Conservation (phyloP, 2,888 invertebrate species). For the Diachrysia chrysitis region DNA sequence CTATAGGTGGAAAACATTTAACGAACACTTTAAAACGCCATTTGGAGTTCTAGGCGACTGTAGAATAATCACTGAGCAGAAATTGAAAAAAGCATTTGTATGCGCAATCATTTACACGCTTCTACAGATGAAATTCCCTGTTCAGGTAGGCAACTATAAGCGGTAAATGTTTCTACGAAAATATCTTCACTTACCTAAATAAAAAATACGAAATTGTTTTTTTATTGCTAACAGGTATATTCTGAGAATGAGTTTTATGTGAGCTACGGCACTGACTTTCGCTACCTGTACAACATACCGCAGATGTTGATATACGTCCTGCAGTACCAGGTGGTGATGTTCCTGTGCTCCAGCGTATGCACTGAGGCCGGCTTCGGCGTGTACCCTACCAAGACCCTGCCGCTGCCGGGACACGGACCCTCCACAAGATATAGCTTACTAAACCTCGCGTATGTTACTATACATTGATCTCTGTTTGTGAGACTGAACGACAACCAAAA, state of each 20-base stretch:
- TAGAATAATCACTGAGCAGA: conserved; percentile 88
- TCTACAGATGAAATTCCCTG: conserved; percentile 89
- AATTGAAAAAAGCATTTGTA: conserved; percentile 90
- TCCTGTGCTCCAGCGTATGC: conserved; percentile 94
- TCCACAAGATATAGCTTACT: conserved; percentile 85
- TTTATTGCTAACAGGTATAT: conserved; percentile 89
- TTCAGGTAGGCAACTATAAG: conserved; percentile 68
- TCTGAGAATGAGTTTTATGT: conserved; percentile 90
- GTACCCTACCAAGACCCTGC: conserved; percentile 92
- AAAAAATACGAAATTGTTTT: neutral
- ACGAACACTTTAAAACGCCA: conserved; percentile 90
- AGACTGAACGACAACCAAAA: no score
- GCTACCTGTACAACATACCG: conserved; percentile 93
- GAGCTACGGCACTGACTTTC: conserved; percentile 90
- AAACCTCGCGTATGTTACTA: conserved; percentile 66
- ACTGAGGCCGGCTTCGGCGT: conserved; percentile 95
- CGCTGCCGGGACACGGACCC: conserved; percentile 94
- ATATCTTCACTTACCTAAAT: no score
- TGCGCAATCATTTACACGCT: conserved; percentile 88
- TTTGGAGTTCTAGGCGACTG: conserved; percentile 89
- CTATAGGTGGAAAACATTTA: conserved; percentile 93
- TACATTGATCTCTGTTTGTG: neutral
- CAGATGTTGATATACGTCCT: conserved; percentile 93
- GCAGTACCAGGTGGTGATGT: conserved; percentile 93
- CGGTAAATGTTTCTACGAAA: neutral